Percentiles rank a stretch among this genome's conserved stretches.
phyloP scores from a whole-genome alignment of 2,888 invertebrate genomes.

The Pardosa pseudoannulata region DNA sequence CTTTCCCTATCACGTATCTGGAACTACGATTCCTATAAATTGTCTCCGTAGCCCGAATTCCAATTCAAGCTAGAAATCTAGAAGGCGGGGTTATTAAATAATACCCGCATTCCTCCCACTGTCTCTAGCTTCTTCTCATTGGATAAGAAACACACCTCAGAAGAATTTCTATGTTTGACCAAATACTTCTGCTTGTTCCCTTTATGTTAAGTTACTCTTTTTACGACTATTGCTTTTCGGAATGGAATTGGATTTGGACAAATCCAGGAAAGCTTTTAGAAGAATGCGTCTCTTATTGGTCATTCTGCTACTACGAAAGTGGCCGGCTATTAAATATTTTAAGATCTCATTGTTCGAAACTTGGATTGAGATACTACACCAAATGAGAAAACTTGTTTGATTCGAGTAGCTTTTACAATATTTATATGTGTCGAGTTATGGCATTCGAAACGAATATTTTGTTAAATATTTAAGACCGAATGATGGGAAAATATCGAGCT shows the following conservation, averaged over 20 bases:
- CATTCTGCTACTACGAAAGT: neutral
- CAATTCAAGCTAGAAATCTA: slow-evolving; percentile 15
- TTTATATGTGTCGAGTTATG: no score
- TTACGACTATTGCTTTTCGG: neutral
- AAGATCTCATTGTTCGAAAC: neutral
- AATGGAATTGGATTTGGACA: slow-evolving; percentile 1
- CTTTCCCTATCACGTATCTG: neutral
- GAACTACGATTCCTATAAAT: slow-evolving; percentile 6
- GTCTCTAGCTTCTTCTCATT: slow-evolving; percentile 30
- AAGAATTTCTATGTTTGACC: slow-evolving; percentile 17
- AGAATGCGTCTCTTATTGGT: neutral
- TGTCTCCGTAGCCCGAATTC: neutral
- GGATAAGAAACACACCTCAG: slow-evolving; percentile 22
- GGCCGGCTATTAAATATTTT: neutral
- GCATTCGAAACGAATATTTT: no score
- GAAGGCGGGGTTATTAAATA: slow-evolving; percentile 39
- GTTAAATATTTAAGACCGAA: no score
- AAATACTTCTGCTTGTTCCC: slow-evolving; percentile 12
- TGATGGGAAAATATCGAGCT: no score
- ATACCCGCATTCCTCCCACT: slow-evolving; percentile 33
- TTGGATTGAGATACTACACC: neutral
- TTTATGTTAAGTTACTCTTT: slow-evolving; percentile 61
- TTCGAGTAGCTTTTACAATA: neutral
- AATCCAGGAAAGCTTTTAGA: slow-evolving; percentile 6
- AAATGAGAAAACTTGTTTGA: neutral